Base-by-base conservation (phyloP, 2,797 vertebrate genomes). In the Falco concolor region DNA sequence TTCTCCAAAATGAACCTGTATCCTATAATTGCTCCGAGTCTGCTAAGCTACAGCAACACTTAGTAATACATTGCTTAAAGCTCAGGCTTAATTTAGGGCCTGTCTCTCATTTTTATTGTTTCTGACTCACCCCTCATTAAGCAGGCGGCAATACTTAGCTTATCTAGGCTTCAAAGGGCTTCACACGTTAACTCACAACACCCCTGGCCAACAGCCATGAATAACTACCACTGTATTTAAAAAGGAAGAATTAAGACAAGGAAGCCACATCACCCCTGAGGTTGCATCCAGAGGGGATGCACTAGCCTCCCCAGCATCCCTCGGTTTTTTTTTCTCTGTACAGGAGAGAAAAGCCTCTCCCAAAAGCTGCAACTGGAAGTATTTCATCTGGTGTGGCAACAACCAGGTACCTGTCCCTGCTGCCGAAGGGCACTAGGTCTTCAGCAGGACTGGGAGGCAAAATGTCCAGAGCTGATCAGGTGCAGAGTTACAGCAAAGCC, bases 81-180 rank as follows among this genome's bases (percentile, higher is more conserved):
- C 38, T 32, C 54, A 32, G 67, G 38, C 74, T 88, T 76, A 45
- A 61, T 84, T 92, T 82, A 79, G 67, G 74, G 11, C 32, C 53
- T 76, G 42, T 65, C 77, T 91, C 91, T 53, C 47, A 15, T 70
- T 94, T 89, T 64, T 74, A 28, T 84, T 83, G 40, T 70, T 96
- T 84, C 83, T 96, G 93, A 90, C 87, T 92, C 93, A 90, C 6
- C 32, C 72, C 23, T 90, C 64, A 52, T 90, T 74, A 83, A 64
- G 77, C 67, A 94, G 89, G n/a, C 73, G 90, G 94, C 83, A 91
- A 60, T 20, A 40, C 44, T 89, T 34, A 27, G 69, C 89, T 95
- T 78, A 91, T 75, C 64, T 21, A 8, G 30, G 25, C 89, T 94
- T 84, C 77, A 94, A 45, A 88, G 54, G 86, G 69, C 84, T 86